These are phyloP conservation scores for Hypsibius dujardini DNA, from an alignment of 1,140 invertebrate species.

Conservation along the genomic window DNA sequence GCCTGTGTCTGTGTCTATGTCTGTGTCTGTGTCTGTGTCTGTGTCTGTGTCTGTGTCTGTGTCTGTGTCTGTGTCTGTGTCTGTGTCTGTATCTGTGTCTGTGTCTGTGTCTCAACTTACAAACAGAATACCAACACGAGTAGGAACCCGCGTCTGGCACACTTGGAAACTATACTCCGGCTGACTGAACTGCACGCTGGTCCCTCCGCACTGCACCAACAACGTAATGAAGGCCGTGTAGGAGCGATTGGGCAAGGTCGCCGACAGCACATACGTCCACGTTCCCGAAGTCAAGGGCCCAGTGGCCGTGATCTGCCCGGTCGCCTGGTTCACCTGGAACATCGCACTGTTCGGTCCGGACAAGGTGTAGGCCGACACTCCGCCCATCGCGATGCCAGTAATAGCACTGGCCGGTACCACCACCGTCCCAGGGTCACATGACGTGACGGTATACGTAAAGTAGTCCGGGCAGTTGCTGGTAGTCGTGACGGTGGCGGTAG, in stretches of 20 bases:
- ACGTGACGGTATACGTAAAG: neutral
- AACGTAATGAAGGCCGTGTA: neutral
- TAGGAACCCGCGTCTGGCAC: neutral
- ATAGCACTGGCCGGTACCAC: slow-evolving; percentile 8
- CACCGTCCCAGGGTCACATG: neutral
- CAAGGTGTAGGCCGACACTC: neutral
- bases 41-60: too few relatives aligned
- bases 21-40: too few relatives aligned
- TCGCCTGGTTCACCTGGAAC: neutral
- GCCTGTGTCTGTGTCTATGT: neutral
- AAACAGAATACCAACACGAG: neutral
- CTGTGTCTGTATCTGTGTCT: too few relatives aligned
- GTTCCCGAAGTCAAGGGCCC: neutral
- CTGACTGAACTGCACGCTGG: neutral
- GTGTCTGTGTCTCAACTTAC: neutral
- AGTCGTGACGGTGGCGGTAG: neutral
- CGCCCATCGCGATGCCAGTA: neutral
- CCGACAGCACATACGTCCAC: neutral
- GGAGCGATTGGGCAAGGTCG: neutral
- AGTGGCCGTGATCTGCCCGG: neutral
- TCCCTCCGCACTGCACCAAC: neutral
- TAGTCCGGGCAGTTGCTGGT: slow-evolving; percentile 8
- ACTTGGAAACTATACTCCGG: neutral
- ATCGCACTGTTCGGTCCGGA: neutral
- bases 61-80: too few relatives aligned